phyloP scores from a whole-genome alignment of 92 coral and sea anemone species.

The Actinostola sp. region DNA sequence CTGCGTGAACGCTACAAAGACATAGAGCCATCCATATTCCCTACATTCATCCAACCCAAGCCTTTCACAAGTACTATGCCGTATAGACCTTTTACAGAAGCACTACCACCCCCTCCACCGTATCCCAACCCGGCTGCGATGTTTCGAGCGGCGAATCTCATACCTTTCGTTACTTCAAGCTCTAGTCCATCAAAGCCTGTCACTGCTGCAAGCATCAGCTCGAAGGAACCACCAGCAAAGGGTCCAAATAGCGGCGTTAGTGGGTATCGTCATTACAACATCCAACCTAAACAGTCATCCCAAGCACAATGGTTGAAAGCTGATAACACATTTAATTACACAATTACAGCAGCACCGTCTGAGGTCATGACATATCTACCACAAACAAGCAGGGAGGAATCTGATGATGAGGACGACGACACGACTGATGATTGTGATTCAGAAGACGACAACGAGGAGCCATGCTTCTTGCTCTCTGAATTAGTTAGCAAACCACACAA shows the following conservation, averaged over 20 bases:
- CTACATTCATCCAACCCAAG: slow-evolving; percentile 41
- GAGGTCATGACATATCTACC: slow-evolving; percentile 32
- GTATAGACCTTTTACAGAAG: not conserved
- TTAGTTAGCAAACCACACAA: not conserved
- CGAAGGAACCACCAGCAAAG: not conserved
- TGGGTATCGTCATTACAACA: not conserved
- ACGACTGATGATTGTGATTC: slow-evolving; percentile 4
- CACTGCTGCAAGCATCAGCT: not conserved
- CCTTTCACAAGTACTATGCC: not conserved
- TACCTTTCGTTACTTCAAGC: not conserved
- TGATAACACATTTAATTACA: slow-evolving; percentile 5
- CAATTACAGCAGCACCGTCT: slow-evolving; percentile 29
- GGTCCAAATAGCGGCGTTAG: too few relatives aligned
- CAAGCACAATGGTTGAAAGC: slow-evolving; percentile 15
- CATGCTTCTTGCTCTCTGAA: not conserved
- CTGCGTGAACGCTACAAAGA: slow-evolving; percentile 14
- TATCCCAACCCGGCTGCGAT: slow-evolving; percentile 66
- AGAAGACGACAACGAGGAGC: not conserved
- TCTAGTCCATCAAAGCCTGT: not conserved
- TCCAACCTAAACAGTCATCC: not conserved
- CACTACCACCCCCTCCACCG: not conserved
- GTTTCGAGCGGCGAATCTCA: slow-evolving; percentile 72
- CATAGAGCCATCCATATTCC: slow-evolving; percentile 17
- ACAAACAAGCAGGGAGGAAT: not conserved
- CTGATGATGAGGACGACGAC: not conserved